Evolutionary conservation across 2,113 vertebrate genomes (phyloP).

Genomic region (Rhinoderma darwinii): DNA sequence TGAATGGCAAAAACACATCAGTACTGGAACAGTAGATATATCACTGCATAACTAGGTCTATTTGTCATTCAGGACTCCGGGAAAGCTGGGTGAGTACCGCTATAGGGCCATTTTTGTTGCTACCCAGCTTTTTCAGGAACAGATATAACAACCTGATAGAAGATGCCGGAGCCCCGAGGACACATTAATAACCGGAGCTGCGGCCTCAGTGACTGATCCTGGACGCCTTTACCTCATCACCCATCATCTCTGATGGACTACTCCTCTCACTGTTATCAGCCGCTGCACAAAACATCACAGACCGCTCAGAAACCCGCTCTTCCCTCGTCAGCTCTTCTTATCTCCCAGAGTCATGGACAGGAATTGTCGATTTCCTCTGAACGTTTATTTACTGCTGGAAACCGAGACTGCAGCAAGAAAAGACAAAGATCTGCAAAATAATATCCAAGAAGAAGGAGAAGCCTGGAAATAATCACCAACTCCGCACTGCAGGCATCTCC

Average conservation of each 20-base stretch:
- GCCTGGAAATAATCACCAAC: no score
- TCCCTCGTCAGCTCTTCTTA: slow-evolving; percentile 7
- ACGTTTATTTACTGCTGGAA: neutral
- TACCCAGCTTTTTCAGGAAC: no score
- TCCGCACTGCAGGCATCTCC: neutral
- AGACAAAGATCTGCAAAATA: neutral
- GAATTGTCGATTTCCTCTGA: neutral
- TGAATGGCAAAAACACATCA: no score
- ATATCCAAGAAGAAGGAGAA: neutral
- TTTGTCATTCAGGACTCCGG: no score
- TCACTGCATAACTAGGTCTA: no score
- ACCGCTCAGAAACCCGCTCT: neutral
- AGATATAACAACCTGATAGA: no score
- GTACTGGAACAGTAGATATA: no score
- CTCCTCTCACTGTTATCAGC: neutral
- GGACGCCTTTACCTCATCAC: neutral
- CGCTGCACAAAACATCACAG: neutral
- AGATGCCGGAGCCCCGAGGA: no score
- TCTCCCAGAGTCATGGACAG: neutral
- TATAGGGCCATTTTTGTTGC: no score
- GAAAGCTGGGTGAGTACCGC: no score
- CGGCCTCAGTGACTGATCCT: no score
- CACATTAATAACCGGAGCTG: no score
- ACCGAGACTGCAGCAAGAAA: neutral
- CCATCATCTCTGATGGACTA: neutral